Base-by-base conservation (phyloP, 1,140 invertebrate species). In the Saccostrea glomerata region DNA sequence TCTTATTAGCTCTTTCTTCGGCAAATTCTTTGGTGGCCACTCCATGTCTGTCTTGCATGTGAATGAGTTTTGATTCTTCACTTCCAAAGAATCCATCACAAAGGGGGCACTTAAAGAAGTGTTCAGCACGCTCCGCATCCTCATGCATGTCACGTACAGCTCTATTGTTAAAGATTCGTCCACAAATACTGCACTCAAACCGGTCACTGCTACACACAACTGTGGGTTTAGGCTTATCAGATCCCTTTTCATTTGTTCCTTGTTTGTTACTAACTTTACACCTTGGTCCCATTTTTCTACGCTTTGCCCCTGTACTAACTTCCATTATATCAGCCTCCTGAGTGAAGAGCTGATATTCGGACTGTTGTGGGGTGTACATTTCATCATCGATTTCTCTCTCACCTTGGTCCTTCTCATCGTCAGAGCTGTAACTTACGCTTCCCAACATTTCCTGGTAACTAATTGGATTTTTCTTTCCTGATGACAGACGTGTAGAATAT, bases 401-500 rank as follows among this genome's bases (percentile, higher is more conserved):
- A 30, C 25, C 84, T 30, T 63, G 25, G 30, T 85, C 84, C 9
- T 60, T 56, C 17, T 85, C 84, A 58, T 85, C 84, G 20, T 85
- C 84, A 63, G 25, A 54, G 23, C 58, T 58, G 25, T 83, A 82
- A 58, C n/a, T 54, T 25, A 58, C 82, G 47, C 30, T 47, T 40
- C 82, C 86, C n/a, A 66, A 54, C 86, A 87, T 83, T 83, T 87
- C 86, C n/a, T 56, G 56, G 36, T 87, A 87, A 25, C 82, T 87
- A 13, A 87, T 56, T 11, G 77, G 86, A 20, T 87, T 84, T 83
- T 87, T 87, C 58, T 66, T 87, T 23, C 86, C 86, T n/a, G 86
- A 87, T 47, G 77, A 83, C 25, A 87, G 55, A 40, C 86, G 55
- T 40, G 86, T 87, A n/a, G 77, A 83, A 63, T 85, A 85, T 54